Base-by-base conservation (phyloP, 2,797 vertebrate genomes). In the Rhinella marina region DNA sequence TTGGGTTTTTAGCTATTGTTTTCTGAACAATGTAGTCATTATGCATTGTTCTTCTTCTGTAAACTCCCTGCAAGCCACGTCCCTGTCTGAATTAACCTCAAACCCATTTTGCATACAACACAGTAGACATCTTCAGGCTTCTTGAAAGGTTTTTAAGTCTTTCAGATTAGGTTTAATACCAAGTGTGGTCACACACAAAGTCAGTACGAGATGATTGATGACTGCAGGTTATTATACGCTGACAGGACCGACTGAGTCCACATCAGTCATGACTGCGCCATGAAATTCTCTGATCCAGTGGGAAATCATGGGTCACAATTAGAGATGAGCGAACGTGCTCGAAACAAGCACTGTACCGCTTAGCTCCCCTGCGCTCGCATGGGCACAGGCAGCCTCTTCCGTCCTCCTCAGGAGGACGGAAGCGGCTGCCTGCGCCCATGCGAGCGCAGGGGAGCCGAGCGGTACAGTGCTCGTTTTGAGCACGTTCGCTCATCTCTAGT, bases 51-150 rank as follows among this genome's bases (percentile, higher is more conserved):
- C 75, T 25, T n/a, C 73, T 54, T n/a, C 48, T 75, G 73, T 76
- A 76, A 76, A 52, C 41, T n/a, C 54, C n/a, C n/a, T 54, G 25
- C 54, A 0, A 11, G 72, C 72, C 72, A 50, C 1, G 21, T 77
- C 75, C 75, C 75, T 52, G 48, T 54, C 48, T 77, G 75, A 52
- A 54, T 77, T 25, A 25, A 54, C 23, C 75, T 77, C 75, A 25
- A 12, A 8, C 50, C 50, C 25, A n/a, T 16, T 77, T 77, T 76
- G 12, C 75, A 77, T 54, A 54, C 3, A 52, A 25, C 54, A 27
- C 75, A 77, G 41, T 25, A 77, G 48, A 77, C 54, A 77, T 12
- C 75, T 77, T 48, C n/a, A 25, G 75, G 75, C 75, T 77, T 25
- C 75, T 48, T 8, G 17, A 25, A 1, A 9, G 23, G 25, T n/a